Evolutionary conservation across 2,797 vertebrate genomes (phyloP).

Genomic region (Sebastes trivittatus): DNA sequence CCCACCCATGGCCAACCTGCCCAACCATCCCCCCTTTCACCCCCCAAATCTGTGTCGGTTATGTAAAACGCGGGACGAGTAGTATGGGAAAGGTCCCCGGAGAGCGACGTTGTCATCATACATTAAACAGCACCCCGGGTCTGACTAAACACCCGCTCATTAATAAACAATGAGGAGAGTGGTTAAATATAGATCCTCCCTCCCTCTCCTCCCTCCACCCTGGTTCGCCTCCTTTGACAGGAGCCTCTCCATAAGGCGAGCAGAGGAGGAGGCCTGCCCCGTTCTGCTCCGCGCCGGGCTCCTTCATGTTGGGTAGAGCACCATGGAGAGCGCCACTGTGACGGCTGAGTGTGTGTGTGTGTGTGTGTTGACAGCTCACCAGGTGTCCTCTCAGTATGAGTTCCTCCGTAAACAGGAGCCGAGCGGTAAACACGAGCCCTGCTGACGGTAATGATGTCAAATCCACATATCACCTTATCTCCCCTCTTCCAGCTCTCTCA

Average conservation of each 20-base stretch:
- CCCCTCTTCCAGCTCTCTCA: constrained; percentile 38
- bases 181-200: constrained; percentile 77
- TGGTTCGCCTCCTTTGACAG: constrained; percentile 34
- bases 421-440: constrained; percentile 70
- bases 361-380: constrained; percentile 76
- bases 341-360: constrained; percentile 8
- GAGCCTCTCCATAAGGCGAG: constrained; percentile 59
- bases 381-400: constrained; percentile 78
- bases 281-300: constrained; percentile 24
- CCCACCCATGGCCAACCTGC: constrained; percentile 43
- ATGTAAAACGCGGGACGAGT: constrained; percentile 74
- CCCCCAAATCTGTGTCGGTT: constrained; percentile 70
- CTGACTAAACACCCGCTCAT: constrained; percentile 82
- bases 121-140: constrained; percentile 83
- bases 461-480: constrained; percentile 68
- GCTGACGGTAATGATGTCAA: constrained; percentile 72
- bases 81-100: constrained; percentile 71
- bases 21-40: constrained; percentile 7
- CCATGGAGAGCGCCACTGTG: constrained; percentile 73
- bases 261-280: constrained; percentile 41
- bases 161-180: constrained; percentile 80
- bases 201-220: constrained; percentile 5
- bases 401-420: constrained; percentile 74
- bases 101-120: constrained; percentile 80
- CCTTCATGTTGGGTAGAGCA: constrained; percentile 73